Base-by-base conservation (phyloP, 1,140 invertebrate species). In the Chironomus striatipennis region DNA sequence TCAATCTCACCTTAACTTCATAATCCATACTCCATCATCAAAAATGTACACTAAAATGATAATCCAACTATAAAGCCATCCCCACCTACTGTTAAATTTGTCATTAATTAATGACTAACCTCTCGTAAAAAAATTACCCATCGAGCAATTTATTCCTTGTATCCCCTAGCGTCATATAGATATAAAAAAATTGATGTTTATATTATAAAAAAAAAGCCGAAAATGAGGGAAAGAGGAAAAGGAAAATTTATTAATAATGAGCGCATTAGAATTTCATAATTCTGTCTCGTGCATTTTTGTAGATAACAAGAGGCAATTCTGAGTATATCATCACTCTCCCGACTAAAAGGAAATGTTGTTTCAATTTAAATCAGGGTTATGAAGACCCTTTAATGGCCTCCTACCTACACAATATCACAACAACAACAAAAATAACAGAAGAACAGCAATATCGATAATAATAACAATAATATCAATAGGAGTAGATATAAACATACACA, bases 201-300 rank as follows among this genome's bases (percentile, higher is more conserved):
- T 34, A 34, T 34, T 34, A 34, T 34, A 34, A 34, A 34, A 34
- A 34, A 34, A 47, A 47, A 1, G 15, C 47, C 47, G n/a, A 57
- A 70, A 70, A 18, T 10, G 17, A 70, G 65, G 18, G 65, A 20
- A 67, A 20, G 24, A 34, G 65, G 65, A 70, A 70, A 21, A 70
- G 17, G 20, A 70, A 70, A 21, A 70, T 70, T 70, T 70, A 70
- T 70, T 70, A 20, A 70, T 70, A 70, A 70, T 70, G 65, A 21
- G 17, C 65, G 18, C 18, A 70, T 70, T 70, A 70, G 65, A 70
- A 70, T 70, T 70, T 70, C 65, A 70, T 70, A 70, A 18, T 70
- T 21, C 6, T 20, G 17, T 17, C 1, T 70, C 17, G 18, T 21
- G 7, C 9, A 70, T 17, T 7, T 70, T 5, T 18, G 18, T 21